Percentiles rank a stretch among this genome's conserved stretches.
Evolutionary conservation across 2,113 vertebrate species (phyloP).

Genomic region (Cryptomyrus ogoouensis): DNA sequence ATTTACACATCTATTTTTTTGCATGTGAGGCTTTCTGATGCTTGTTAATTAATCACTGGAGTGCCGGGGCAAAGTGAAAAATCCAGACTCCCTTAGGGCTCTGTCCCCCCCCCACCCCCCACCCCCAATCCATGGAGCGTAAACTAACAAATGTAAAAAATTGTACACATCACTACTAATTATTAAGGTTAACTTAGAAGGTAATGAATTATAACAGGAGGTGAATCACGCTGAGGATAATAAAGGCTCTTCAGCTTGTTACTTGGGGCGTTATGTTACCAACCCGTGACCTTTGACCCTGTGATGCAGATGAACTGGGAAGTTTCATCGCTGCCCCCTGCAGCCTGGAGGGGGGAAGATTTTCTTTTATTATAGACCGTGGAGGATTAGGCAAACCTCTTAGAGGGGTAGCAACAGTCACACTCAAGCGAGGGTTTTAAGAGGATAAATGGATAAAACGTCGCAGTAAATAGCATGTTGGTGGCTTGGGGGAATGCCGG

Average conservation of each 20-base stretch:
- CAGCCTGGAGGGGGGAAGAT: background rate
- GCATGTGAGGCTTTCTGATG: background rate
- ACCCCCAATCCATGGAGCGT: background rate
- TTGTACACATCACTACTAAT: background rate
- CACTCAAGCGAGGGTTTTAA: background rate
- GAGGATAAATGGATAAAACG: slow-evolving; percentile 4
- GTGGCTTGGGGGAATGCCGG: background rate
- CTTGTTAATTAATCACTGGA: background rate
- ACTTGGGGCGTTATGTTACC: background rate
- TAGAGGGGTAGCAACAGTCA: background rate
- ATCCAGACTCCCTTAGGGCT: background rate
- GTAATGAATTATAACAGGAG: background rate
- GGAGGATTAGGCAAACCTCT: background rate
- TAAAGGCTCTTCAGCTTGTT: background rate
- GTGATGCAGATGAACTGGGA: background rate
- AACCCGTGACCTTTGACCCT: background rate
- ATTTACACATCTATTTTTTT: background rate
- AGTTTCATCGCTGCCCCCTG: background rate
- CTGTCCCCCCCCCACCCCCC: background rate
- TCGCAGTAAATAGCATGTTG: background rate
- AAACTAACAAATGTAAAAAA: background rate
- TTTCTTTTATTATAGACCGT: background rate
- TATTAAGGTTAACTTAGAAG: background rate
- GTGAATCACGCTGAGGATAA: background rate
- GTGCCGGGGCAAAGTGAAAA: background rate